Evolutionary conservation across 1,140 invertebrate species (phyloP), one percentile per base, ranked within the genome.

Genomic region (Drosophila nikananu): DNA sequence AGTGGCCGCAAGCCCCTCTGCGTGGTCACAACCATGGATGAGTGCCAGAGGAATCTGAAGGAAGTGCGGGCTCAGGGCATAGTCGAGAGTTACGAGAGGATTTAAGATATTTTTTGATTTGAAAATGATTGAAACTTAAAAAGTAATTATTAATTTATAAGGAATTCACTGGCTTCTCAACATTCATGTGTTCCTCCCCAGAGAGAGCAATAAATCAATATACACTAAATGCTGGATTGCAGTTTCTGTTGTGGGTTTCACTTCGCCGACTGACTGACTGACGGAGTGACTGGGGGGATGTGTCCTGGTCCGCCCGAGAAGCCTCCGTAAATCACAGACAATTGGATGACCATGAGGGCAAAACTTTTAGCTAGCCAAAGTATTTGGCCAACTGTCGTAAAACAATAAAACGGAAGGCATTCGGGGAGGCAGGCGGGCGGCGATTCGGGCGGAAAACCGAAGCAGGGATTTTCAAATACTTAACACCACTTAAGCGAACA

Each of bases 381-480:
- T 89, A 89, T 87, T 87, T 70, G 84, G 77, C 81, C 84, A 87
- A 89, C 84, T 89, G 84, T 84, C 86, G 84, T 89, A 84, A 90
- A 89, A 81, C 86, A 89, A 89, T 89, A 90, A 89, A 89, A 90
- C 70, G 65, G 70, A 84, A 81, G 81, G 68, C 83, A 62, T 77
- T 67, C 70, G 39, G 46, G 19, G 39, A n/a, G 9, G 21, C 52
- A 44, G 12, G 30, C 39, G 19, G 7, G 2, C 9, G 7, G 2
- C 9, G 55, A 30, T 17, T 21, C 32, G 68, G 35, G 42, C 52
- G n/a, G 48, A 32, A 74, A 58, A 52, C 57, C 75, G 41, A 30
- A 64, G 84, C 65, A 67, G 77, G 78, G 83, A 89, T 89, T 89
- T 89, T 89, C 84, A 84, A 89, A 89, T 89, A 89, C 84, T 89